Base-by-base conservation (phyloP, 2,888 invertebrate species). In the Saturnia pavonia region DNA sequence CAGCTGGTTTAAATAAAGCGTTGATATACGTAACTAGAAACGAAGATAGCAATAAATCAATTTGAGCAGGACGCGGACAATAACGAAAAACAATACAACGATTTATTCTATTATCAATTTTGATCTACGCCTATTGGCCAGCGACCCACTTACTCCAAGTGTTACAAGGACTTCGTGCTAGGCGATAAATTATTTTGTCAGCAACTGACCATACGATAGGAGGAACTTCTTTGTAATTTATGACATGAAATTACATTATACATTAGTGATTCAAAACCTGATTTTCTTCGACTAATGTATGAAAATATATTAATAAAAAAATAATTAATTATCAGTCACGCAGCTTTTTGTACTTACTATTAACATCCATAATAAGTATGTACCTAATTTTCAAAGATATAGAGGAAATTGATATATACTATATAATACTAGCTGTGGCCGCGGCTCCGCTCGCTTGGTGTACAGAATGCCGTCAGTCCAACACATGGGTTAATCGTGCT, bases 21-120 rank as follows among this genome's bases (percentile, higher is more conserved):
- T 60, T 14, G 27, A 27, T 27, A 60, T 40, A 65, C 9, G 40
- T 0, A 65, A 65, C 11, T 40, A 40, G 40, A 40, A 40, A 65
- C 65, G 65, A 65, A 40, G 71, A 71, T 71, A 73, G 69, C 70
- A 63, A 69, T 75, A 71, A 75, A 74, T 74, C 72, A 70, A 70
- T 70, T 43, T 27, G 63, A 43, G 25, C 63, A 65, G 66, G 43
- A 68, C 48, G 27, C 19, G 40, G 27, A n/a, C 63, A 71, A 40
- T 72, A 72, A 74, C 68, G 68, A 67, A 69, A 78, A 75, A 79
- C 82, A 82, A 79, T 80, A 74, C 77, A 78, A 78, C 78, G 77
- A 83, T 83, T 83, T 72, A 77, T 76, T 75, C 74, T 74, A 77
- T 78, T 51, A 78, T 80, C 77, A 74, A 74, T 74, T 75, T 67